Evolutionary conservation across 2,797 vertebrate genomes (phyloP), one percentile per base, ranked within the genome.

Genomic region (Nothura maculosa): DNA sequence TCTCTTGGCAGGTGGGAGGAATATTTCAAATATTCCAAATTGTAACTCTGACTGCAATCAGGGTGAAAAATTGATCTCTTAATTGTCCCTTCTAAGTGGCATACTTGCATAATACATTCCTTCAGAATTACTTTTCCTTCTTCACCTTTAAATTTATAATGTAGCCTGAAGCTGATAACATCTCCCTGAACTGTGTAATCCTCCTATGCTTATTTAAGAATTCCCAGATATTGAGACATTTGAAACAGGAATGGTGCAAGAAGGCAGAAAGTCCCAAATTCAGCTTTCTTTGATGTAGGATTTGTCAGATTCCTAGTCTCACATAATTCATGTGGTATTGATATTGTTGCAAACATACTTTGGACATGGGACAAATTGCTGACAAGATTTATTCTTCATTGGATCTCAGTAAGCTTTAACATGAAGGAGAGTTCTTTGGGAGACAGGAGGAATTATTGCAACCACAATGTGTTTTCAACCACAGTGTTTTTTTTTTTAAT

Each of bases 401-500:
- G 30, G 54, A 18, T 55, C 17, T 55, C 54, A 55, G 54, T n/a
- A 55, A 55, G 54, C 28, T 55, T 55, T n/a, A 55, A 55, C 17
- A 12, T 19, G 30, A 55, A 55, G 30, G 30, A 55, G 54, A 55
- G 54, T 30, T 55, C 2, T 87, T 47, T 74, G 36, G 45, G 5
- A 84, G 18, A 30, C 0, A 1, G n/a, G n/a, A 93, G 25, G 18
- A 86, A 30, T 32, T 0, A 0, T 24, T 62, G 1, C 7, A 76
- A 43, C 2, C 81, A 5, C 4, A 4, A 7, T 27, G 18, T 30
- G 2, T 60, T 67, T 66, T 38, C n/a, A 6, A 57, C 47, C 22
- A 24, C 22, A 48, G 22, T 25, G 47, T 48, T 22, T 48, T 47
- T 47, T 47, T 48, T 48, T 24, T 48, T 84, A 76, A 34, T 20